phyloP scores from a whole-genome alignment of 92 coral and sea anemone genomes.

The Porites rus region DNA sequence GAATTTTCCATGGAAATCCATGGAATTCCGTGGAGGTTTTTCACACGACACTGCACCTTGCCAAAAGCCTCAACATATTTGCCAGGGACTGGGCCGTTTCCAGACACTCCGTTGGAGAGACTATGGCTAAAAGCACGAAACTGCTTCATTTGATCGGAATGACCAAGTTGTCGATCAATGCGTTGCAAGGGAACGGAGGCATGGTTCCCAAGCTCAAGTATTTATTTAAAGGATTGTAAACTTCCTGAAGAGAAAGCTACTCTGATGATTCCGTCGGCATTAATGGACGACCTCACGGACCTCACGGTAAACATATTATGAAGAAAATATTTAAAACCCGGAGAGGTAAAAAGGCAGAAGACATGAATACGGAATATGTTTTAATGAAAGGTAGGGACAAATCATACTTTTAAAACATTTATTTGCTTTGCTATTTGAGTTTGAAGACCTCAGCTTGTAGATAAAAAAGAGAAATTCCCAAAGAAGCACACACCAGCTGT shows the following conservation, averaged over 20 bases:
- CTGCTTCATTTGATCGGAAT: too few species aligned
- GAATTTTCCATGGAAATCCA: too few species aligned
- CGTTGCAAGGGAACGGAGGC: conserved; percentile 8
- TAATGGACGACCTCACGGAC: background rate
- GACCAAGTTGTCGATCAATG: background rate
- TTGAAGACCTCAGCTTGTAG: background rate
- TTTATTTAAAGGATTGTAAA: background rate
- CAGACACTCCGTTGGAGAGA: too few species aligned
- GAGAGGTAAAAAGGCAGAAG: background rate
- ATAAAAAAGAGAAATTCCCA: background rate
- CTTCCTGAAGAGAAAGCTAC: background rate
- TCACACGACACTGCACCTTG: too few species aligned
- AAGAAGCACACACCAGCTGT: too few species aligned
- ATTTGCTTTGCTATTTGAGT: background rate
- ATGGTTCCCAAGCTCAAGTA: background rate
- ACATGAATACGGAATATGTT: conserved; percentile 34
- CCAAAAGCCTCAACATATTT: background rate
- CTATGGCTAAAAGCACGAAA: too few species aligned
- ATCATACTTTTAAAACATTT: background rate
- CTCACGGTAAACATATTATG: background rate
- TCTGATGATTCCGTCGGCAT: background rate
- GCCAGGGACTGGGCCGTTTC: background rate
- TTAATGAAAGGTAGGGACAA: conserved; percentile 22
- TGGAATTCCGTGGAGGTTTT: too few species aligned
- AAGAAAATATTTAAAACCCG: background rate